Evolutionary conservation across 2,113 vertebrate genomes (phyloP), one percentile per base, ranked within the genome.

Genomic region (Eidolon helvum): DNA sequence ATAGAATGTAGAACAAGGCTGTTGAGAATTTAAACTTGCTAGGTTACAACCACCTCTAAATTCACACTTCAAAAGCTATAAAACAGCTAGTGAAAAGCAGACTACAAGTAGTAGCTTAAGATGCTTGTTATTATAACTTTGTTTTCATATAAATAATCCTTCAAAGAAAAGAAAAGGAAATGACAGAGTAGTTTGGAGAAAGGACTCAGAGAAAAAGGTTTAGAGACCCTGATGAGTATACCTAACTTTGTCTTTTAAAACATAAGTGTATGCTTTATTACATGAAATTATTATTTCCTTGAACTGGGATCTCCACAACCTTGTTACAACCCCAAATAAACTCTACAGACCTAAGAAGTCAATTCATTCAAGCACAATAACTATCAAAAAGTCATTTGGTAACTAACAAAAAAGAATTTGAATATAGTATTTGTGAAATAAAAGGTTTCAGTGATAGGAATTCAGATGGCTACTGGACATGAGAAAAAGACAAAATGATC

Each of bases 311-410:
- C 35, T 80, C 65, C 14, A 88, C 40, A 86, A 88, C 24, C 21
- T 90, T 91, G 53, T 26, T 93, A 87, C 14, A 74, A 94, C 68
- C 35, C 14, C 89, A 96, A 90, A 84, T 69, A 92, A 87, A 95
- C 26, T 84, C 75, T 87, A 87, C 0, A 77, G 33, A 72, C 26
- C n/a, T n/a, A 89, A 55, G 30, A 30, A 91, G 65, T 95, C 69
- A 95, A 91, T 18, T 78, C 72, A 91, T 53, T 90, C 43, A 91
- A 75, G 48, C 5, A 92, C 28, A 21, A 2, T 78, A 79, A 66
- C 15, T 61, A 57, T 59, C n/a, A 75, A 55, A 78, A 91, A 86
- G 43, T 48, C 43, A 90, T 74, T 12, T 69, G 59, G 38, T 80
- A 85, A 43, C 48, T 79, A 91, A 69, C 63, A 93, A 87, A 93